phyloP scores from a whole-genome alignment of 1,140 invertebrate genomes.

The Euglossa dilemma region DNA sequence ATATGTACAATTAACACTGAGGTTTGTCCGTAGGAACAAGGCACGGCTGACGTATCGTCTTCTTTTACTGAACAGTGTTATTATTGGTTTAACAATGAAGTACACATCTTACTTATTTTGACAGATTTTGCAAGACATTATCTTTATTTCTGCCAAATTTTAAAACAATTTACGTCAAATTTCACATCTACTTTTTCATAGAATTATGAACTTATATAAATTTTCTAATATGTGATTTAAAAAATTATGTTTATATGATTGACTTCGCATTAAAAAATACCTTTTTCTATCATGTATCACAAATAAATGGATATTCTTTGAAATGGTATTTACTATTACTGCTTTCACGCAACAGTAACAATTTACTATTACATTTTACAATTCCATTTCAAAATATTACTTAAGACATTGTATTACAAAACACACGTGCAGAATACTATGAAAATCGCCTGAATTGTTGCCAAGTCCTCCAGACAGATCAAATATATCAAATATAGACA shows the following conservation, averaged over 20 bases:
- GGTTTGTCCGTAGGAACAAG: slow-evolving; percentile 57
- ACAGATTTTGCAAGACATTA: slow-evolving; percentile 23
- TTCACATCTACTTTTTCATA: slow-evolving; percentile 43
- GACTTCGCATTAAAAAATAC: slow-evolving; percentile 59
- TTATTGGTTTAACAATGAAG: slow-evolving; percentile 43
- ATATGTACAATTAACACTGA: slow-evolving; percentile 50
- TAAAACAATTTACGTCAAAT: slow-evolving; percentile 42
- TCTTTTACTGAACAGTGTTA: slow-evolving; percentile 44
- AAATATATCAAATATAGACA: slow-evolving; percentile 36
- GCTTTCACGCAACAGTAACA: slow-evolving; percentile 22
- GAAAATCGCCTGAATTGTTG: slow-evolving; percentile 44
- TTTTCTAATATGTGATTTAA: slow-evolving; percentile 55
- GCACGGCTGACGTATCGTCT: slow-evolving; percentile 54
- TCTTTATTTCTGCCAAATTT: slow-evolving; percentile 41
- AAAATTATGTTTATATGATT: slow-evolving; percentile 59
- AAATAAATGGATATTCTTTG: slow-evolving; percentile 55
- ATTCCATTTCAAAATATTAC: slow-evolving; percentile 44
- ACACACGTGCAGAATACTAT: slow-evolving; percentile 46
- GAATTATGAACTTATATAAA: slow-evolving; percentile 57
- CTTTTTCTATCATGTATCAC: slow-evolving; percentile 43
- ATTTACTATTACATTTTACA: slow-evolving; percentile 39
- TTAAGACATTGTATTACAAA: slow-evolving; percentile 53
- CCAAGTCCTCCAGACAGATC: slow-evolving; percentile 47
- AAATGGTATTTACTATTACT: slow-evolving; percentile 42
- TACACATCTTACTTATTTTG: slow-evolving; percentile 38